phyloP scores from a whole-genome alignment of 1,140 invertebrate species.

The Stegodyphus mimosarum region DNA sequence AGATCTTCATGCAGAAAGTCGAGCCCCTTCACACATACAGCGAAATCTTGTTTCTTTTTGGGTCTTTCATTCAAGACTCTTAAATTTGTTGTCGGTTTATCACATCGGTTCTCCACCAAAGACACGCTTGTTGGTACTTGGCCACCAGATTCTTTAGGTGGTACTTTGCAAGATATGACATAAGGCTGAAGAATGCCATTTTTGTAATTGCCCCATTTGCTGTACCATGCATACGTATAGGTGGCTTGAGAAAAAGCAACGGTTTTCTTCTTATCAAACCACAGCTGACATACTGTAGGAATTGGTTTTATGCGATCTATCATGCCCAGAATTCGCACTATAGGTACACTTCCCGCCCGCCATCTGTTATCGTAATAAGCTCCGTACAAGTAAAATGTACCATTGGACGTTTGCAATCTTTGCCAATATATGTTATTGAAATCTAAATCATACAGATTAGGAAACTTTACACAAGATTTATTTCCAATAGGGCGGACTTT shows the following conservation, averaged over 20 bases:
- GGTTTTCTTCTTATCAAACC: constrained; percentile 86
- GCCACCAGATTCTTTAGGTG: constrained; percentile 68
- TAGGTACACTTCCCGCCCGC: constrained; percentile 80
- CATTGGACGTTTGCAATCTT: constrained; percentile 80
- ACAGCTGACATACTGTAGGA: constrained; percentile 86
- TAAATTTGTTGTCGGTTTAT: constrained; percentile 87
- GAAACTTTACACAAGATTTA: constrained; percentile 81
- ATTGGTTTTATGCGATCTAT: constrained; percentile 87
- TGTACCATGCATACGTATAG: constrained; percentile 94
- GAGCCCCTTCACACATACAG: constrained; percentile 93
- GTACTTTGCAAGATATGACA: constrained; percentile 87
- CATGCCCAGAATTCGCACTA: constrained; percentile 88
- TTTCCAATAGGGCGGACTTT: constrained; percentile 71
- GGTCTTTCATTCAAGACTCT: constrained; percentile 80
- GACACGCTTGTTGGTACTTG: constrained; percentile 86
- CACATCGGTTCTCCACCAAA: constrained; percentile 85
- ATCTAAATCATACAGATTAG: constrained; percentile 79
- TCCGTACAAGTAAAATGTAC: constrained; percentile 88
- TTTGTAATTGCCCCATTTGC: constrained; percentile 94
- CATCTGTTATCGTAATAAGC: constrained; percentile 88
- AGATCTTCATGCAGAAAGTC: constrained; percentile 93
- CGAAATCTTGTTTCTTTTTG: constrained; percentile 81
- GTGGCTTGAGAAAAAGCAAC: constrained; percentile 78
- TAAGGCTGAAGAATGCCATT: constrained; percentile 92
- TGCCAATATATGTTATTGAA: constrained; percentile 95